Evolutionary conservation across 1,140 invertebrate genomes (phyloP), one percentile per base, ranked within the genome.

Genomic region (Lanistes nyassanus): DNA sequence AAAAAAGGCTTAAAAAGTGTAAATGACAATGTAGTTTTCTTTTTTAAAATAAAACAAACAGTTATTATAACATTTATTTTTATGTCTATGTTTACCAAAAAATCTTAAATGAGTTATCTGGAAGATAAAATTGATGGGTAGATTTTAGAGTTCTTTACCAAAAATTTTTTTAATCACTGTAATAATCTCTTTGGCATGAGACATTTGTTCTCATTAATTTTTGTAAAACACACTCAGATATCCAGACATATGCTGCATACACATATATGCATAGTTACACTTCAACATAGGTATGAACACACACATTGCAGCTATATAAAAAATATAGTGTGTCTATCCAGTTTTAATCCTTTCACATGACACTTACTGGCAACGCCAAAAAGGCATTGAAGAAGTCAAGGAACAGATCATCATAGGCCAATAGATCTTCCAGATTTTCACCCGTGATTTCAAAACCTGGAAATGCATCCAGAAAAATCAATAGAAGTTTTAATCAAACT

Each of bases 321-420:
- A 60, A 26, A 60, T 31, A n/a, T n/a, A 11, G n/a, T 11, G n/a
- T 60, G n/a, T 60, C 11, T 23, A 26, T 19, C 23, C 9, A 31
- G 7, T 60, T 11, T 53, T 53, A 23, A 53, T 13, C n/a, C 36
- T 19, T 26, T 4, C 21, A 74, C 42, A 51, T 2, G n/a, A 47
- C 69, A 83, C 86, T 83, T 81, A 89, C 88, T 29, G 87, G 87
- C 37, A 88, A 77, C 29, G 81, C 77, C 16, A 90, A 80, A 73
- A 89, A 90, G 31, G 85, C 86, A 80, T 90, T 90, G 83, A 90
- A 90, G 77, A 88, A 90, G 65, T 90, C 88, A 73, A 89, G 76
- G 77, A 90, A 89, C 13, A 89, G 81, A 75, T 90, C 89, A 82
- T 90, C 89, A 76, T 89, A 90, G 16, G 88, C 82, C 69, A 90